phyloP scores from a whole-genome alignment of 2,888 invertebrate species.

The Eupelmus urozonus region DNA sequence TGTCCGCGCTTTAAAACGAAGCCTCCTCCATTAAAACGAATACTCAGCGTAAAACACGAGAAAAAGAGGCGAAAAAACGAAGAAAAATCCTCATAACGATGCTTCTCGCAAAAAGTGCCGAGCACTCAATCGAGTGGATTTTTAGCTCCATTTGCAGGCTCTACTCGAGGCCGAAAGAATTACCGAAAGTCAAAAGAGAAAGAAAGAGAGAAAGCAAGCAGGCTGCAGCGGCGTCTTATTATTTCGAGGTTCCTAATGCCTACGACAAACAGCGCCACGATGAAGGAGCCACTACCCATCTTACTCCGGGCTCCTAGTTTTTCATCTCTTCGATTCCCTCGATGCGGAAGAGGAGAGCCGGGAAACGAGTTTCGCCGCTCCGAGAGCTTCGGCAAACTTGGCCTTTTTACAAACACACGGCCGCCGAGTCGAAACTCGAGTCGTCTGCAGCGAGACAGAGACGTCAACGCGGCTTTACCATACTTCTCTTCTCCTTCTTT shows the following conservation, averaged over 20 bases:
- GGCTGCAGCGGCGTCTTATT: slow-evolving; percentile 32
- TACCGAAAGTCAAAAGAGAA: too few species aligned
- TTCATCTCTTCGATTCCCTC: too few species aligned
- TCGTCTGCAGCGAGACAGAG: neutral
- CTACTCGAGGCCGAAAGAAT: too few species aligned
- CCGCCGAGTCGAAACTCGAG: slow-evolving; percentile 19
- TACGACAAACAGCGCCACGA: slow-evolving; percentile 20
- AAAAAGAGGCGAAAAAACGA: too few species aligned
- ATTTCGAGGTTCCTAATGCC: slow-evolving; percentile 42
- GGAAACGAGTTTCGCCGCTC: slow-evolving; percentile 42
- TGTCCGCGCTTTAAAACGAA: too few species aligned
- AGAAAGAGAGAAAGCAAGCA: neutral
- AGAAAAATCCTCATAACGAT: too few species aligned
- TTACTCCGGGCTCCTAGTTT: neutral
- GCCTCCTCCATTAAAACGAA: too few species aligned
- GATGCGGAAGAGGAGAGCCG: slow-evolving; percentile 3
- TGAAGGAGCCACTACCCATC: neutral
- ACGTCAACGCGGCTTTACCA: neutral
- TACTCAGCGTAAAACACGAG: too few species aligned
- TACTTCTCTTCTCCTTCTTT: neutral
- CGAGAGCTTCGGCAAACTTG: slow-evolving; percentile 49
- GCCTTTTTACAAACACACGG: slow-evolving; percentile 40
- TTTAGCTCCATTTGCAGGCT: too few species aligned
- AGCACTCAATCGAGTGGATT: too few species aligned
- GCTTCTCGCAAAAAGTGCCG: too few species aligned